Conservation (phyloP, 37 sponge, comb jelly and placozoan species). For the Spongia lamella region DNA sequence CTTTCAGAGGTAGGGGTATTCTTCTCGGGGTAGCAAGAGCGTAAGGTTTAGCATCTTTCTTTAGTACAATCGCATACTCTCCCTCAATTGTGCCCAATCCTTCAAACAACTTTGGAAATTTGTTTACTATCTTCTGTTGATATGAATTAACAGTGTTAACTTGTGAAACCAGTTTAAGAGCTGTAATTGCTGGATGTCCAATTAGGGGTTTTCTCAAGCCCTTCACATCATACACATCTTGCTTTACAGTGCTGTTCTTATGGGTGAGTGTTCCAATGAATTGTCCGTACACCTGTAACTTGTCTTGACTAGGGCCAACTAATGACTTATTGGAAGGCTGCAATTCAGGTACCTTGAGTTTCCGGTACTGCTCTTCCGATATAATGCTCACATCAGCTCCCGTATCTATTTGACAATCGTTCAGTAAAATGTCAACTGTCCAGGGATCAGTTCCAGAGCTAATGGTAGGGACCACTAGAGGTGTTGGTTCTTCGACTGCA, state of each 20-base stretch:
- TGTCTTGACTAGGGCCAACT: too few relatives aligned
- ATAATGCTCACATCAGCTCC: slow-evolving; percentile 39
- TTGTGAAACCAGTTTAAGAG: slow-evolving; percentile 10
- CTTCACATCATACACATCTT: slow-evolving; percentile 17
- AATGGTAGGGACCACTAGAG: too few relatives aligned
- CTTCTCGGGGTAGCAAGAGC: slow-evolving; percentile 11
- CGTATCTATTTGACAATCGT: slow-evolving; percentile 41
- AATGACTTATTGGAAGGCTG: slow-evolving; percentile 1
- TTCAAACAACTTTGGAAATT: slow-evolving; percentile 7
- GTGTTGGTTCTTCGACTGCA: too few relatives aligned
- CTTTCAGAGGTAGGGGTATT: slow-evolving; percentile 13
- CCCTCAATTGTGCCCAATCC: slow-evolving; percentile 29
- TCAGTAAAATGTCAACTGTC: too few relatives aligned
- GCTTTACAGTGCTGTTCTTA: background rate
- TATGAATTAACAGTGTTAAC: slow-evolving; percentile 3
- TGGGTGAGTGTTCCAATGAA: slow-evolving; percentile 17
- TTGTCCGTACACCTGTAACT: slow-evolving; percentile 2
- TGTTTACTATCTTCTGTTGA: too few relatives aligned
- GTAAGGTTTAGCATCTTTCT: slow-evolving; percentile 7
- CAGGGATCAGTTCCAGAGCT: too few relatives aligned
- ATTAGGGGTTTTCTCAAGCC: slow-evolving; percentile 11
- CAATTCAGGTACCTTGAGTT: background rate
- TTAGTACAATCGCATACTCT: slow-evolving; percentile 19
- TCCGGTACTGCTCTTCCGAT: slow-evolving; percentile 9
- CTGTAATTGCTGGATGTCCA: slow-evolving; percentile 30